Evolutionary conservation across 1,140 invertebrate genomes (phyloP).

Genomic region (Muscidifurax raptorellus): DNA sequence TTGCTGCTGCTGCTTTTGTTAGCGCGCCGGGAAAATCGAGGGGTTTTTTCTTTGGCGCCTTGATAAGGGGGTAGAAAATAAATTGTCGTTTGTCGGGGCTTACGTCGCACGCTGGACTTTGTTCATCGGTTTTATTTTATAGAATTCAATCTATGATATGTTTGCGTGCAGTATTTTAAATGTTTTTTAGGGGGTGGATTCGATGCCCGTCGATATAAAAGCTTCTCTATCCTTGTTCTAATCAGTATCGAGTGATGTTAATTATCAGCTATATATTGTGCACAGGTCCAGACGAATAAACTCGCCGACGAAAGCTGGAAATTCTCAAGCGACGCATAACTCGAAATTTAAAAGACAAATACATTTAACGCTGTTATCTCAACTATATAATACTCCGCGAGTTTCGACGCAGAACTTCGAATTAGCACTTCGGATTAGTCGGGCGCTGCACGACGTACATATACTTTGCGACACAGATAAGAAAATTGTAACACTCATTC

Average conservation of each 20-base stretch:
- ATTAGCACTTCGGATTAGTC: neutral
- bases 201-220: too few species aligned
- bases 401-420: neutral
- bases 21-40: neutral
- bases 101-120: too few species aligned
- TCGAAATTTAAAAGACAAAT: neutral
- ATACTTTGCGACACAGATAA: neutral
- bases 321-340: neutral
- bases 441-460: too few species aligned
- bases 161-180: too few species aligned
- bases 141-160: too few species aligned
- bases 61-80: neutral
- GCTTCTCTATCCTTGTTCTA: too few species aligned
- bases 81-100: neutral
- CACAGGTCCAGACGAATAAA: too few species aligned
- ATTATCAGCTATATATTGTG: too few species aligned
- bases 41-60: neutral
- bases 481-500: neutral
- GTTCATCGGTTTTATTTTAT: too few species aligned
- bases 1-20: conserved; percentile 5
- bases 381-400: neutral
- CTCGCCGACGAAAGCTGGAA: neutral
- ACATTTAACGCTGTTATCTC: neutral
- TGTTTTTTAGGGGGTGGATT: too few species aligned
- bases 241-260: too few species aligned